phyloP scores from a whole-genome alignment of 2,797 vertebrate species.

The Novumbra hubbsi region DNA sequence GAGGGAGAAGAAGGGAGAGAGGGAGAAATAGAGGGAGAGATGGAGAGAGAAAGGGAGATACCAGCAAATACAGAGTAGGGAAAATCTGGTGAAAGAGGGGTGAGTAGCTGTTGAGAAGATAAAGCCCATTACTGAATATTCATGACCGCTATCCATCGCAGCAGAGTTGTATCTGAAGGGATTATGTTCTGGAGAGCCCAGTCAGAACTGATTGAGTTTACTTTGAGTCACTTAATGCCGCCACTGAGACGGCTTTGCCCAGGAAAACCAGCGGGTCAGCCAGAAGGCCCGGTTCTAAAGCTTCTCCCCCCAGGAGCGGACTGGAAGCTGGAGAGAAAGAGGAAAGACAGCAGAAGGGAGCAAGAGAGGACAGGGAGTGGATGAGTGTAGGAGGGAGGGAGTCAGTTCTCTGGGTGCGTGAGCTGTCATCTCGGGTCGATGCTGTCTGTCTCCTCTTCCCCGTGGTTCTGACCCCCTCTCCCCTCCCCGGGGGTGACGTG shows the following conservation, averaged over 20 bases:
- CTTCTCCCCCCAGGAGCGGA: no score
- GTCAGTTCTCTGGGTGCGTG: background rate
- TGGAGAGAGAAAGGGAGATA: background rate
- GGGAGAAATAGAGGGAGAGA: background rate
- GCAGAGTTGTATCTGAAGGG: conserved; percentile 17
- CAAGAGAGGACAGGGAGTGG: no score
- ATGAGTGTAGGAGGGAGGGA: no score
- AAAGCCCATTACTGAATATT: conserved; percentile 41
- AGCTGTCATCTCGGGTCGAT: background rate
- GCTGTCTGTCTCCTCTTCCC: background rate
- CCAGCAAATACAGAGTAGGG: background rate
- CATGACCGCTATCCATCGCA: conserved; percentile 24
- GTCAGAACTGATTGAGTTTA: conserved; percentile 34
- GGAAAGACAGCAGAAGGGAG: no score
- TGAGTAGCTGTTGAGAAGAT: conserved; percentile 23
- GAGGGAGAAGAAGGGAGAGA: background rate
- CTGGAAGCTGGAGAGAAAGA: no score
- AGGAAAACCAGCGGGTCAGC: background rate
- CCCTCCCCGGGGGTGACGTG: background rate
- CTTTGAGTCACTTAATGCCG: conserved; percentile 25
- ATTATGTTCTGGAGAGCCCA: conserved; percentile 31
- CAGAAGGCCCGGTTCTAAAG: background rate
- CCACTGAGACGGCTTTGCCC: background rate
- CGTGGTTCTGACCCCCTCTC: conserved; percentile 13
- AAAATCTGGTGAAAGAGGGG: background rate